Percentiles rank a stretch among this genome's conserved stretches.
These are phyloP conservation scores for Calephelis virginiensis DNA, from an alignment of 1,140 invertebrate genomes.

Conservation along the genomic window DNA sequence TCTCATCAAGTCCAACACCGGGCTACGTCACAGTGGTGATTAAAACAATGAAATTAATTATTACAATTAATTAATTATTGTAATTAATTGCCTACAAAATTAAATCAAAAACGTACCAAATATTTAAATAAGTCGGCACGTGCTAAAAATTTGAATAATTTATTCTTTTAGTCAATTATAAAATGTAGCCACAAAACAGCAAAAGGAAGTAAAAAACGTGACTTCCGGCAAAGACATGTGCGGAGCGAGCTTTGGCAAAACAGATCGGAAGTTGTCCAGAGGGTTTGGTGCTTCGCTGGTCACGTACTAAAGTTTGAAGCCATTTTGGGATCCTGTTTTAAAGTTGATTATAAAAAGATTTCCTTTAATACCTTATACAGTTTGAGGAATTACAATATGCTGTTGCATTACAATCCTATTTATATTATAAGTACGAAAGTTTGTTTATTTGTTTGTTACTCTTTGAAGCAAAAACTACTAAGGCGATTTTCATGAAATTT, in stretches of 20 bases:
- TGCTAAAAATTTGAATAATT: constrained; percentile 19
- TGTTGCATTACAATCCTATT: too few relatives aligned
- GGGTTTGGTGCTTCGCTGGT: constrained; percentile 33
- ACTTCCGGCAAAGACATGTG: constrained; percentile 52
- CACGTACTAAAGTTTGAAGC: constrained; percentile 8
- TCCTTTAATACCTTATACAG: too few relatives aligned
- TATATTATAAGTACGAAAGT: too few relatives aligned
- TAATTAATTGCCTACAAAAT: too few relatives aligned
- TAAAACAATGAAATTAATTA: too few relatives aligned
- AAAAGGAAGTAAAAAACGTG: constrained; percentile 60
- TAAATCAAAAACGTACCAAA: neutral
- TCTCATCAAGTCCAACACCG: too few relatives aligned
- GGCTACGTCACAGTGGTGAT: too few relatives aligned
- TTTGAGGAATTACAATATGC: too few relatives aligned
- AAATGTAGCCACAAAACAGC: constrained; percentile 26
- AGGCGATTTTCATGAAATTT: too few relatives aligned
- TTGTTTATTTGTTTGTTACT: too few relatives aligned
- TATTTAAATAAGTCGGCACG: neutral
- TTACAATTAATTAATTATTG: too few relatives aligned
- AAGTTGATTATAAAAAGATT: neutral
- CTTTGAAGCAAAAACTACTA: too few relatives aligned
- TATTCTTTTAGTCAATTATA: constrained; percentile 19
- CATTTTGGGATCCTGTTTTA: neutral
- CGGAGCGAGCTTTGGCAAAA: constrained; percentile 43
- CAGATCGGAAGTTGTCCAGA: constrained; percentile 50